phyloP scores from a whole-genome alignment of 2,888 invertebrate species.

The Cecidostiba fungosa region DNA sequence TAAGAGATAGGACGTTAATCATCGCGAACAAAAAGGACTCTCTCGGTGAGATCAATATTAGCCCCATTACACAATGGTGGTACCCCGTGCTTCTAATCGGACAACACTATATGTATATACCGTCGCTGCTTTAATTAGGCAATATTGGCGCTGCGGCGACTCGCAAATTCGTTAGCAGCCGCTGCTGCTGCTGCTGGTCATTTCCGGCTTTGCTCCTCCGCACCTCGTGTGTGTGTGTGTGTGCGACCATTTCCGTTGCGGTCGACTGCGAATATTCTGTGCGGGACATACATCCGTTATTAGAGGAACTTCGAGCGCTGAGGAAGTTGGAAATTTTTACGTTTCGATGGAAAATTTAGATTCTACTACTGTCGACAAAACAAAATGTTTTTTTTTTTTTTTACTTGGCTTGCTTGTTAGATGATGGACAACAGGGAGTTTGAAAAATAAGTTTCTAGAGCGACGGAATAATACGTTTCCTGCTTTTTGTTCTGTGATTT shows the following conservation, averaged over 20 bases:
- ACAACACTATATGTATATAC: background rate
- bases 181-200: constrained; percentile 11
- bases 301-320: background rate
- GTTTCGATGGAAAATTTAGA: background rate
- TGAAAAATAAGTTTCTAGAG: background rate
- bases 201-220: background rate
- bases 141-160: constrained; percentile 33
- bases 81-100: background rate
- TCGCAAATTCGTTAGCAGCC: constrained; percentile 42
- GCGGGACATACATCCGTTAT: background rate
- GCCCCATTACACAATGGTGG: background rate
- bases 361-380: background rate
- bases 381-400: background rate
- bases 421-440: background rate
- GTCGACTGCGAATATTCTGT: background rate
- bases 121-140: constrained; percentile 45
- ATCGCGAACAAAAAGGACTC: constrained; percentile 13
- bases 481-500: background rate
- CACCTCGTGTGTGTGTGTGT: background rate
- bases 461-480: background rate
- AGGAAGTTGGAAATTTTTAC: background rate
- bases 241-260: constrained; percentile 15
- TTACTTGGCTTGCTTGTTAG: background rate
- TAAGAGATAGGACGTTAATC: constrained; percentile 30
- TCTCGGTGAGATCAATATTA: constrained; percentile 23